Evolutionary conservation across 2,888 invertebrate species (phyloP), one percentile per base, ranked within the genome.

Genomic region (Cordilura impudica): DNA sequence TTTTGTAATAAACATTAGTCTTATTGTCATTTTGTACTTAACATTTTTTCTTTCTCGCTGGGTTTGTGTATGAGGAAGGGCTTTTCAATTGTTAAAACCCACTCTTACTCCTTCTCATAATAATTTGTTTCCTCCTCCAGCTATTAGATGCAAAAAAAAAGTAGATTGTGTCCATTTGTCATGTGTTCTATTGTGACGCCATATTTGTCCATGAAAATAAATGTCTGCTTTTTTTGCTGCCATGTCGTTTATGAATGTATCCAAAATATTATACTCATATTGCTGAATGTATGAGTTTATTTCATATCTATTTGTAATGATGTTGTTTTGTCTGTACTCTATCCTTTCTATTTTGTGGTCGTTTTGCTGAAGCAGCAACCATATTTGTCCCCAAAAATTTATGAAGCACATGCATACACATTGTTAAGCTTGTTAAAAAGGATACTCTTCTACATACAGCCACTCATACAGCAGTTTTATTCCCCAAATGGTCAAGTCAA

Each of bases 301-400:
- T 51, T 58, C 56, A 70, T 70, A 61, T 74, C n/a, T 16, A 66
- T 58, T 45, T 66, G 16, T 29, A 18, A 23, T 19, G 35, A 51
- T 19, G 4, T 47, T 69, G 21, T 29, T 39, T 47, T 35, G 69
- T 65, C 21, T 54, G 58, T 29, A 47, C 67, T 72, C 60, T 54
- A 65, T 58, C 47, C 39, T 65, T 70, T 70, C 56, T 19, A 5
- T 43, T 60, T n/a, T 31, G 16, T 54, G n/a, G 39, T n/a, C 35
- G 58, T 76, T 76, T 75, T 79, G 79, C 79, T 75, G 75, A 73
- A 74, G 63, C 75, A 80, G 74, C 77, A 77, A 77, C 78, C 81
- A 82, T 82, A 82, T 79, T 82, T 82, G 82, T 79, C 78, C 77
- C 81, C 81, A 78, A 81, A 80, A 58, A 67, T 80, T 77, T 81